Evolutionary conservation across 2,888 invertebrate genomes (phyloP).

Genomic region (Polymixis flavicincta): DNA sequence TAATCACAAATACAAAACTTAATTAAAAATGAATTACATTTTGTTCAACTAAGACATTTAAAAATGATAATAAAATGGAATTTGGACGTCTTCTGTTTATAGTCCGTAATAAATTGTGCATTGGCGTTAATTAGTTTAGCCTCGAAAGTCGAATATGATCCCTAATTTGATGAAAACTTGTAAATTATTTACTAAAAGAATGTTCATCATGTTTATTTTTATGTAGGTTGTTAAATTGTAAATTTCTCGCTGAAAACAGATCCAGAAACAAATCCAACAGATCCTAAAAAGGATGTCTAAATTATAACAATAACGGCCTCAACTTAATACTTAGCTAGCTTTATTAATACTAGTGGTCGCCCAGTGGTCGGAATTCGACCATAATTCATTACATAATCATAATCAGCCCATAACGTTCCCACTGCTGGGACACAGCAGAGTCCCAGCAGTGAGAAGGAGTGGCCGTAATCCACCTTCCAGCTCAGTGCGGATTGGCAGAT

Average conservation of each 20-base stretch:
- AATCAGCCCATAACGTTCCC: too few relatives aligned
- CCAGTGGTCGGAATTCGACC: too few relatives aligned
- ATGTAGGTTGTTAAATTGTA: constrained; percentile 17
- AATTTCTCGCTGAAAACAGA: too few relatives aligned
- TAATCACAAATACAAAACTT: background rate
- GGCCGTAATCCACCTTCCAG: too few relatives aligned
- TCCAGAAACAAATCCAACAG: too few relatives aligned
- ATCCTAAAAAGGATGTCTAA: too few relatives aligned
- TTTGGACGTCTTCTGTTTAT: constrained; percentile 14
- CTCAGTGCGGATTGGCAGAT: too few relatives aligned
- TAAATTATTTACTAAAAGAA: constrained; percentile 7
- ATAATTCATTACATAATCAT: too few relatives aligned
- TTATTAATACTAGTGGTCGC: background rate
- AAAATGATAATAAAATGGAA: constrained; percentile 7
- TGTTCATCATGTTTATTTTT: background rate
- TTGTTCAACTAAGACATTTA: constrained; percentile 27
- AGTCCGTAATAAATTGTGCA: constrained; percentile 33
- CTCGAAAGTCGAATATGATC: background rate
- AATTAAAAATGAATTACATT: constrained; percentile 1
- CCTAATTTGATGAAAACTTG: background rate
- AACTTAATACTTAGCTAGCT: background rate
- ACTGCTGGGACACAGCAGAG: too few relatives aligned
- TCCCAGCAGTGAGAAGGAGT: too few relatives aligned
- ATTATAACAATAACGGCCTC: background rate
- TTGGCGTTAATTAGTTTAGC: constrained; percentile 24